Evolutionary conservation across 2,797 vertebrate genomes (phyloP).

Genomic region (Vireo griseus): DNA sequence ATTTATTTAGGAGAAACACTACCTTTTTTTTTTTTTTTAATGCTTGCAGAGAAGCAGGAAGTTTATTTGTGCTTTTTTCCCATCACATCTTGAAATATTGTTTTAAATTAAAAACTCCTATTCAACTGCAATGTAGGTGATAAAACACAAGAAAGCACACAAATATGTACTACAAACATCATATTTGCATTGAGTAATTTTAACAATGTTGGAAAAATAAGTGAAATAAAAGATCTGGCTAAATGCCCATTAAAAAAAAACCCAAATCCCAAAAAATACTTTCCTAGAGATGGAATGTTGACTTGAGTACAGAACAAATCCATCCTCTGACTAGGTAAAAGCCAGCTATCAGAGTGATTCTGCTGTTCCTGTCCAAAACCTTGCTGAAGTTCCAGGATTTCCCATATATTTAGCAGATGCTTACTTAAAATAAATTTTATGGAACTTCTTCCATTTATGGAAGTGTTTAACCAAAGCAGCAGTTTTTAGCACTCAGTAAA

Average conservation of each 20-base stretch:
- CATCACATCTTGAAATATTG: accelerated
- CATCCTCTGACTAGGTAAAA: neutral
- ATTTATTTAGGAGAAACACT: neutral
- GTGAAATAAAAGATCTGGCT: neutral
- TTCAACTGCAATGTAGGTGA: neutral
- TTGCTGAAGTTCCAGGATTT: neutral
- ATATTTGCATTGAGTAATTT: neutral
- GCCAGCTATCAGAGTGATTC: neutral
- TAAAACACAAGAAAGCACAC: neutral
- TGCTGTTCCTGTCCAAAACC: neutral
- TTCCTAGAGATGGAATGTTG: neutral
- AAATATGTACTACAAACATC: neutral
- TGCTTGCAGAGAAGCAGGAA: neutral
- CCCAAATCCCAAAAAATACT: neutral
- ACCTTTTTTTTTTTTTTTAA: neutral
- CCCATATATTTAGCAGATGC: neutral
- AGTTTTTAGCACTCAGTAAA: neutral
- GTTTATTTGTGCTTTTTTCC: neutral
- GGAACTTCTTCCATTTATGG: neutral
- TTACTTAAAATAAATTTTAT: neutral
- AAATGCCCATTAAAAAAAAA: neutral
- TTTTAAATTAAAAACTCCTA: neutral
- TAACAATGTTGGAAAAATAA: neutral
- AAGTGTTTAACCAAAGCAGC: neutral
- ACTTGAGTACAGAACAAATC: neutral